Evolutionary conservation across 2,888 invertebrate species (phyloP).

Genomic region (Drosophila neutralis): DNA sequence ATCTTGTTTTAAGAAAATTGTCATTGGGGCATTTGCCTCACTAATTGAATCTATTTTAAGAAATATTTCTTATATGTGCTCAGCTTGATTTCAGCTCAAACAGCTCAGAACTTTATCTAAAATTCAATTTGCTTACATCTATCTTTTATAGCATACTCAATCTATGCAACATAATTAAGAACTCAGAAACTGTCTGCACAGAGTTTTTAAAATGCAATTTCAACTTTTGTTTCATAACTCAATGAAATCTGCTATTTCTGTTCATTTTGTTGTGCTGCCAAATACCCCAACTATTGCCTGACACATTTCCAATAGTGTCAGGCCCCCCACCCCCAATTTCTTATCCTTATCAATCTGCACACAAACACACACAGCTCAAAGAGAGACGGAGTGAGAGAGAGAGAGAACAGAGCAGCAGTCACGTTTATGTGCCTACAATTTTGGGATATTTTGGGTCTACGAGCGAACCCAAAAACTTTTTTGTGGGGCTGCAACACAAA

Average conservation of each 20-base stretch:
- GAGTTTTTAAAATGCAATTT: constrained; percentile 1
- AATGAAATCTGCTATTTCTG: constrained; percentile 6
- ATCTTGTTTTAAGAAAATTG: too few relatives aligned
- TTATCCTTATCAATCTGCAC: constrained; percentile 35
- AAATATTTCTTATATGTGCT: background rate
- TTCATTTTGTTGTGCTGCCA: constrained; percentile 8
- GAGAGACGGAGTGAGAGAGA: background rate
- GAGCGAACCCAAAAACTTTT: constrained; percentile 19
- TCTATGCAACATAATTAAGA: background rate
- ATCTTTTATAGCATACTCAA: background rate
- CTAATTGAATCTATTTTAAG: background rate
- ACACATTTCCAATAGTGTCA: constrained; percentile 64
- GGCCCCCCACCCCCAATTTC: background rate
- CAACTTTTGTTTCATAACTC: background rate
- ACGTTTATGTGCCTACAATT: constrained; percentile 38
- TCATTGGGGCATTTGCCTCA: background rate
- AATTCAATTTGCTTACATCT: background rate
- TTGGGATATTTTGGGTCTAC: constrained; percentile 11
- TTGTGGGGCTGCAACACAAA: constrained; percentile 35
- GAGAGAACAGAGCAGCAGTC: constrained; percentile 16
- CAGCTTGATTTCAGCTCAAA: background rate
- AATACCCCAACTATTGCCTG: constrained; percentile 37
- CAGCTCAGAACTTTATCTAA: background rate
- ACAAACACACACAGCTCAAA: constrained; percentile 1
- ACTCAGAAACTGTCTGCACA: background rate